Evolutionary conservation across 2,888 invertebrate genomes (phyloP), one percentile per base, ranked within the genome.

Genomic region (Hydriomena furcata): DNA sequence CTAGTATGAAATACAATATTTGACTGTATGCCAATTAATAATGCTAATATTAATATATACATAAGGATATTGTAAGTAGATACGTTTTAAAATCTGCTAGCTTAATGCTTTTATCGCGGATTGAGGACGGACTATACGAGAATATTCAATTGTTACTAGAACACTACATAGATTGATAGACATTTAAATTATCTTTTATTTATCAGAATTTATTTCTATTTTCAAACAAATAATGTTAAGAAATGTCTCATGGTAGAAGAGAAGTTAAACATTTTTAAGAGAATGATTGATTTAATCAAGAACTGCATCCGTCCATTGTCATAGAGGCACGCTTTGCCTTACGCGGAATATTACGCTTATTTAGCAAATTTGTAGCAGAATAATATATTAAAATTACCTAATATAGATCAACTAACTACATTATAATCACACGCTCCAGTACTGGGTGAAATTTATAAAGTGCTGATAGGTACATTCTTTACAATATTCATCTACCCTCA

Each of bases 231-330:
- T n/a, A n/a, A n/a, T n/a, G n/a, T n/a, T n/a, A n/a, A n/a, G n/a
- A n/a, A n/a, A n/a, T n/a, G n/a, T n/a, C n/a, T n/a, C n/a, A n/a
- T n/a, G n/a, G n/a, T n/a, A n/a, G n/a, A n/a, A n/a, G n/a, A n/a
- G n/a, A n/a, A n/a, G n/a, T n/a, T n/a, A n/a, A n/a, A n/a, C n/a
- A n/a, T n/a, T n/a, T n/a, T n/a, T n/a, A n/a, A n/a, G n/a, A n/a
- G n/a, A n/a, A n/a, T n/a, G n/a, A n/a, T n/a, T n/a, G n/a, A 44
- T 7, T 38, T 7, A 32, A 30, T 5, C 7, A 25, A 24, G 28
- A 20, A 31, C 13, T 11, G 52, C 46, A 60, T 68, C 70, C 70
- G 68, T 70, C 70, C 70, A 63, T 57, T 51, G 50, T 55, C 54
- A 58, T 56, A 55, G 57, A 47, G 23, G 28, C 40, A 58, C 60